Percentiles rank a stretch among this genome's conserved stretches.
Conservation (phyloP, 2,888 invertebrate genomes). For the Ceraclea dissimilis region DNA sequence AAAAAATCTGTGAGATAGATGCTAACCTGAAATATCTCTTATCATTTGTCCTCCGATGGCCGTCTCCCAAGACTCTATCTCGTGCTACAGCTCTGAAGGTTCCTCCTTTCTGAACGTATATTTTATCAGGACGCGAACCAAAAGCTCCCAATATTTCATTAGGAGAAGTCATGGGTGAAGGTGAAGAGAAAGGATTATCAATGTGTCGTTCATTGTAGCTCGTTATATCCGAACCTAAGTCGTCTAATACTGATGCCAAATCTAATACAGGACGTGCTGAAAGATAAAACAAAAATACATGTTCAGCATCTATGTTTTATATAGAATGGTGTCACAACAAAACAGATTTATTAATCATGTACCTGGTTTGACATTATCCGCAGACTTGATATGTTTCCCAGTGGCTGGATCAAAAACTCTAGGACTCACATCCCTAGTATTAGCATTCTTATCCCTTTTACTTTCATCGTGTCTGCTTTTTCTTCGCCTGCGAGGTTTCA, state of each 20-base stretch:
- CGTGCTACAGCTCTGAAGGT: slow-evolving; percentile 43
- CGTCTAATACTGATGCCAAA: slow-evolving; percentile 41
- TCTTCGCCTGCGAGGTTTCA: slow-evolving; percentile 40
- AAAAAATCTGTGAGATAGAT: too few species aligned
- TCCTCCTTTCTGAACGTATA: slow-evolving; percentile 46
- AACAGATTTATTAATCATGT: slow-evolving; percentile 6
- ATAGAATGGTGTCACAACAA: too few species aligned
- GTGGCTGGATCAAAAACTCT: slow-evolving; percentile 40
- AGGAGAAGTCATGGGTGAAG: slow-evolving; percentile 45
- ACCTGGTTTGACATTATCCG: slow-evolving; percentile 36
- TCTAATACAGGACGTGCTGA: slow-evolving; percentile 41
- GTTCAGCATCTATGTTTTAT: neutral
- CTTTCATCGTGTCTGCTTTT: slow-evolving; percentile 41
- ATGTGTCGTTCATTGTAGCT: slow-evolving; percentile 43
- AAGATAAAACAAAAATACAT: slow-evolving; percentile 22
- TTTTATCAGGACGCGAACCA: slow-evolving; percentile 39
- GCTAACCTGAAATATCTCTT: slow-evolving; percentile 43
- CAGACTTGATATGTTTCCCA: slow-evolving; percentile 34
- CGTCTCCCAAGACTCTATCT: slow-evolving; percentile 39
- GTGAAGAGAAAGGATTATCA: slow-evolving; percentile 48
- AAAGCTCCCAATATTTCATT: slow-evolving; percentile 40
- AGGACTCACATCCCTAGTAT: slow-evolving; percentile 42
- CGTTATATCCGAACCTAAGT: slow-evolving; percentile 37
- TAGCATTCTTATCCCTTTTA: slow-evolving; percentile 36
- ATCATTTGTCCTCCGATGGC: slow-evolving; percentile 40